Conservation (phyloP, 2,888 invertebrate genomes). For the Pseudeuparius sepicola region DNA sequence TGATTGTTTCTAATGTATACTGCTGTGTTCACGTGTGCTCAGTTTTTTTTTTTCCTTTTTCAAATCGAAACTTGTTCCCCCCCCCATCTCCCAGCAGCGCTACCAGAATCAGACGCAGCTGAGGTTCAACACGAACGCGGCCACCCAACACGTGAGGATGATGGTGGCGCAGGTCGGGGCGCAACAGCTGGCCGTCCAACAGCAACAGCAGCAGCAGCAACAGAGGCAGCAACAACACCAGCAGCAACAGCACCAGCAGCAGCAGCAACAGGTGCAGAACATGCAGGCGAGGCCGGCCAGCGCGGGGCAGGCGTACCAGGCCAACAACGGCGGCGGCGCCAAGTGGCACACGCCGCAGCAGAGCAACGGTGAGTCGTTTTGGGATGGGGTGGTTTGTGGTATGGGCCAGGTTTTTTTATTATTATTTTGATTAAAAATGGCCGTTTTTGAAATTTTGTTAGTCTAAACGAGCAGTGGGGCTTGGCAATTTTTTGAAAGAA, state of each 20-base stretch:
- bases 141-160: no score
- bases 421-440: no score
- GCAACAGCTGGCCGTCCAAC: slow-evolving; percentile 18
- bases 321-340: slow-evolving; percentile 19
- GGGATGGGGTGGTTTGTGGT: no score
- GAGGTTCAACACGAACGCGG: no score
- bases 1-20: slow-evolving; percentile 1
- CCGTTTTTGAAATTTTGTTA: no score
- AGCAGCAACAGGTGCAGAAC: slow-evolving; percentile 26
- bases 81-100: slow-evolving; percentile 14
- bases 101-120: no score
- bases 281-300: slow-evolving; percentile 18
- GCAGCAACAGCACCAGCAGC: slow-evolving; percentile 32
- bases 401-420: no score
- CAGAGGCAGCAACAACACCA: slow-evolving; percentile 23
- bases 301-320: slow-evolving; percentile 16
- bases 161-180: slow-evolving; percentile 14
- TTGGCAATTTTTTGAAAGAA: no score
- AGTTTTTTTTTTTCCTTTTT: no score
- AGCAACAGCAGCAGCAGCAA: slow-evolving; percentile 25
- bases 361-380: slow-evolving; percentile 18
- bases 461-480: no score
- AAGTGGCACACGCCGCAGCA: slow-evolving; percentile 73
- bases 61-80: no score
- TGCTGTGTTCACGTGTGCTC: no score